Conservation (phyloP, 1,140 invertebrate species). For the Wiebesia pumilae region DNA sequence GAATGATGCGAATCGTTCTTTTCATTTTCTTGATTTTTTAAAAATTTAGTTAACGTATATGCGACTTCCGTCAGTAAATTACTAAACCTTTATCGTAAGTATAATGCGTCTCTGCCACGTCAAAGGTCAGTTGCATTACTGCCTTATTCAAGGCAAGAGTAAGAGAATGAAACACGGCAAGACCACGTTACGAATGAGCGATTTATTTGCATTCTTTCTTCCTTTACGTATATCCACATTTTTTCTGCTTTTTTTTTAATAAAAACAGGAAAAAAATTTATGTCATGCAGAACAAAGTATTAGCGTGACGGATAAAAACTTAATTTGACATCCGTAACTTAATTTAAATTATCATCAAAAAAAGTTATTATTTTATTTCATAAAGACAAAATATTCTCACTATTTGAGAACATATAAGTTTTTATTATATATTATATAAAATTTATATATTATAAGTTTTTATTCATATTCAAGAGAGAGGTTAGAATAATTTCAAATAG, state of each 20-base stretch:
- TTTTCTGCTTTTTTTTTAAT: background rate
- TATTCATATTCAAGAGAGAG: background rate
- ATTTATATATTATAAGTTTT: background rate
- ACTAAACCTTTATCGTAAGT: conserved; percentile 20
- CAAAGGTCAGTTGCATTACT: background rate
- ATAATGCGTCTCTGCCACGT: background rate
- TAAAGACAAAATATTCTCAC: background rate
- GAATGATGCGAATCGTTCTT: conserved; percentile 34
- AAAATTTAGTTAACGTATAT: background rate
- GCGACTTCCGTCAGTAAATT: background rate
- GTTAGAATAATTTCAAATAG: background rate
- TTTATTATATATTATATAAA: background rate
- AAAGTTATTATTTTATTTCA: background rate
- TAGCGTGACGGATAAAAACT: background rate
- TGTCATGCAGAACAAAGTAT: background rate
- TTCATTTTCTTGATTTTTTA: background rate
- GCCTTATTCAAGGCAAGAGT: background rate
- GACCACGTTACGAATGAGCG: background rate
- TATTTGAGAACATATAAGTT: background rate
- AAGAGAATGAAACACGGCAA: background rate
- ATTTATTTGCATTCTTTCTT: background rate
- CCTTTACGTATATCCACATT: background rate
- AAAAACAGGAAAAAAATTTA: background rate
- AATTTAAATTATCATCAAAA: background rate
- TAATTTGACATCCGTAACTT: background rate